Base-by-base conservation (phyloP, 2,888 invertebrate species). In the Drosophila mercatorum region DNA sequence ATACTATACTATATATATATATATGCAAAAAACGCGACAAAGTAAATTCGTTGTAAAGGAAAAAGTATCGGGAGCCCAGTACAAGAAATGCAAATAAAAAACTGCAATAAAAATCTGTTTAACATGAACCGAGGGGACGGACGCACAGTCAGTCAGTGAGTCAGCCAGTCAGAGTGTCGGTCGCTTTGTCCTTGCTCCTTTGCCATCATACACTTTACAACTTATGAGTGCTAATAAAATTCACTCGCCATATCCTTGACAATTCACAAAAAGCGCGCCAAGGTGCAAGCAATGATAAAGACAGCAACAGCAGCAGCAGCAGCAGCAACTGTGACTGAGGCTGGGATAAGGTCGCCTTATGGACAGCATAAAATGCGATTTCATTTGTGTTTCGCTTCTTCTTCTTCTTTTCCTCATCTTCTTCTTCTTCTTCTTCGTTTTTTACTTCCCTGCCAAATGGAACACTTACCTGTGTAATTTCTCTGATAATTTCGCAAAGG, bases 101-200 rank as follows among this genome's bases (percentile, higher is more conserved):
- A 82, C 62, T 89, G 81, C 88, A 89, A 86, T 89, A 86, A 86
- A 86, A 89, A 86, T 88, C 90, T 89, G 83, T 89, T 86, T 77
- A 85, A 89, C 88, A 85, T 79, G 89, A 81, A 81, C 81, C 72
- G 77, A 49, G 67, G 66, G 57, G 51, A 68, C 75, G 71, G 57
- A 67, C 51, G 57, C 64, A 63, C 47, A 68, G 81, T 65, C 47
- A 68, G 81, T 49, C 68, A 68, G 81, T 55, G 74, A 68, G 60
- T 36, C 52, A 72, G 75, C 26, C 34, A 38, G 59, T 34, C 56
- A 53, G 64, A 12, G 46, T 59, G 80, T 58, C 69, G 53, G 47
- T 34, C 58, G 62, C 62, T 22, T 56, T 55, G 65, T 67, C 68
- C 72, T 34, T 65, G 52, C 49, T 72, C 12, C 59, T 65, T 65